Conservation (phyloP, 2,113 vertebrate species). For the Orientallactaga bullata region DNA sequence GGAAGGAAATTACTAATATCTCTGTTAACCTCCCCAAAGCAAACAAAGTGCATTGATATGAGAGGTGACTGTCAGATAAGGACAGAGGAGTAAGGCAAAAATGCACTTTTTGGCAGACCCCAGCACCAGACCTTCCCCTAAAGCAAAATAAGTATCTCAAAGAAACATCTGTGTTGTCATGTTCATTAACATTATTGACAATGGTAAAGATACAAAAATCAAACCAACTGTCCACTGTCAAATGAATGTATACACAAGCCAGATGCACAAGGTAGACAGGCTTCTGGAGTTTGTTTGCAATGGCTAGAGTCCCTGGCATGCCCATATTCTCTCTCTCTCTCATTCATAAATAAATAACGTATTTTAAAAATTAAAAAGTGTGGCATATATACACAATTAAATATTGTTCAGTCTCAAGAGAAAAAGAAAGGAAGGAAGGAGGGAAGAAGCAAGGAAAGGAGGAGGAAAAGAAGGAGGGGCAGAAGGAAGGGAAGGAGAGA, state of each 20-base stretch:
- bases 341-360: too few species aligned
- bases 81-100: accelerated
- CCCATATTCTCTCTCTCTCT: too few species aligned
- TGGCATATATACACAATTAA: background rate
- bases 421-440: too few species aligned
- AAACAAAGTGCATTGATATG: too few species aligned
- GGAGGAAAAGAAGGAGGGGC: too few species aligned
- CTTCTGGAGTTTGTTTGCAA: too few species aligned
- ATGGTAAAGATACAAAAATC: background rate
- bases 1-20: background rate
- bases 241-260: background rate
- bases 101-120: background rate
- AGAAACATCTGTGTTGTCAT: background rate
- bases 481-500: too few species aligned
- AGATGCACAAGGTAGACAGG: too few species aligned
- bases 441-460: too few species aligned
- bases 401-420: background rate
- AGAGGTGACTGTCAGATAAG: background rate
- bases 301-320: too few species aligned
- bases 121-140: background rate
- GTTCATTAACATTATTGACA: too few species aligned
- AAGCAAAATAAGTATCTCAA: background rate
- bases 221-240: background rate
- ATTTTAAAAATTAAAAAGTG: background rate
- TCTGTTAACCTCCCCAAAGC: background rate